phyloP scores from a whole-genome alignment of 2,797 vertebrate species.

The Parambassis ranga region DNA sequence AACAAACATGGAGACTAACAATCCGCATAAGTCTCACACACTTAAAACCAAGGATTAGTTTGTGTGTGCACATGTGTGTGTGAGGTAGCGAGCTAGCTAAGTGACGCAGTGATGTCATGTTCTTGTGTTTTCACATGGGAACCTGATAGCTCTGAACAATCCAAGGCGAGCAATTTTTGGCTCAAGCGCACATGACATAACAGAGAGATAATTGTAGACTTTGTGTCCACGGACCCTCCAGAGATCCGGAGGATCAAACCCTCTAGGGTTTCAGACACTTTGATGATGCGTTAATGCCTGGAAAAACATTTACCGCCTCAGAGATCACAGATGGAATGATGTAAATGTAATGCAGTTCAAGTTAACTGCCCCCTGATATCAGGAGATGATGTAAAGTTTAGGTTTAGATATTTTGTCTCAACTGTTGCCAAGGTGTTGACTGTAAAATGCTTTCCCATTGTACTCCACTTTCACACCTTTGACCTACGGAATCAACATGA shows the following conservation, averaged over 20 bases:
- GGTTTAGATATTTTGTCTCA: constrained; percentile 42
- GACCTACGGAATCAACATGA: constrained; percentile 26
- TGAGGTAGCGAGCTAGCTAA: constrained; percentile 58
- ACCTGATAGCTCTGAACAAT: constrained; percentile 72
- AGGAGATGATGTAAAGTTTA: constrained; percentile 42
- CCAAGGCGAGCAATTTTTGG: constrained; percentile 72
- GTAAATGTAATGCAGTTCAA: constrained; percentile 55
- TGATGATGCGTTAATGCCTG: constrained; percentile 73
- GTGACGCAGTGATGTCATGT: constrained; percentile 70
- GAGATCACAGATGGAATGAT: constrained; percentile 70
- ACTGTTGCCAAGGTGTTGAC: constrained; percentile 47
- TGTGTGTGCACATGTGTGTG: constrained; percentile 22
- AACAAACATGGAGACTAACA: constrained; percentile 8
- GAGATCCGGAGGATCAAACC: constrained; percentile 65
- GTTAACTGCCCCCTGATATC: constrained; percentile 49
- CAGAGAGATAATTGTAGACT: constrained; percentile 76
- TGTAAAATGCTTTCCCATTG: constrained; percentile 3
- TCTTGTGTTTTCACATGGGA: constrained; percentile 74
- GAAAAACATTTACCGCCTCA: constrained; percentile 70
- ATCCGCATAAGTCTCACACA: constrained; percentile 28
- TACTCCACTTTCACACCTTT: constrained; percentile 54
- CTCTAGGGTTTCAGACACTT: constrained; percentile 65
- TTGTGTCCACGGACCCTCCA: constrained; percentile 62
- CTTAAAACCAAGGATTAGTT: constrained; percentile 32
- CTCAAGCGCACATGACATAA: constrained; percentile 74